Conservation (phyloP, 2,113 vertebrate species). For the Talpa occidentalis region DNA sequence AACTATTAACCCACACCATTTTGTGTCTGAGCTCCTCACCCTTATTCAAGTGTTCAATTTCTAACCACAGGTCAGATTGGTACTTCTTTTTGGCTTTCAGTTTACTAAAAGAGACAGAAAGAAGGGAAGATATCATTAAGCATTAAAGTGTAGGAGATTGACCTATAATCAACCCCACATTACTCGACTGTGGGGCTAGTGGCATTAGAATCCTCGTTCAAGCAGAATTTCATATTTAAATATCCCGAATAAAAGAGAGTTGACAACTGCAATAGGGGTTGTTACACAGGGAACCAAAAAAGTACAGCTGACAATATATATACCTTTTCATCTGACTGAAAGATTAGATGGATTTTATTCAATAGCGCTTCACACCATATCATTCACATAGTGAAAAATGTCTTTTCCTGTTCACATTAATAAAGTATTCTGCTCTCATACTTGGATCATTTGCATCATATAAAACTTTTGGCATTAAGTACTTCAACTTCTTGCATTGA, state of each 20-base stretch:
- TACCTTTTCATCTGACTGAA: background rate
- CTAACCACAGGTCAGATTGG: background rate
- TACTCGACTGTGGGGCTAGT: background rate
- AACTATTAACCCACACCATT: background rate
- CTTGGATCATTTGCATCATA: background rate
- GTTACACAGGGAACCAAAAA: background rate
- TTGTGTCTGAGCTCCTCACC: background rate
- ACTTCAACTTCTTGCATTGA: background rate
- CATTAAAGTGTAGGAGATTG: background rate
- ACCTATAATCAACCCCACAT: background rate
- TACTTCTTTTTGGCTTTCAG: constrained; percentile 24
- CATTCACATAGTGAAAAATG: background rate
- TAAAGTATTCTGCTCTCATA: background rate
- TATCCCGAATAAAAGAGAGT: background rate
- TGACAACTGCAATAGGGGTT: background rate
- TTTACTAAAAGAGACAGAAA: constrained; percentile 16
- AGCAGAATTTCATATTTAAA: background rate
- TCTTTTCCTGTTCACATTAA: background rate
- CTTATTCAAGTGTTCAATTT: background rate
- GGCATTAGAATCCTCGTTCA: background rate
- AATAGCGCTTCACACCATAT: background rate
- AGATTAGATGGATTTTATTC: too few relatives aligned
- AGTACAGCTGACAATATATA: background rate
- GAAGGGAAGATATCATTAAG: background rate
- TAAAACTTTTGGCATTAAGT: background rate